Evolutionary conservation across 1,140 invertebrate genomes (phyloP), one percentile per base, ranked within the genome.

Genomic region (Apis cerana): DNA sequence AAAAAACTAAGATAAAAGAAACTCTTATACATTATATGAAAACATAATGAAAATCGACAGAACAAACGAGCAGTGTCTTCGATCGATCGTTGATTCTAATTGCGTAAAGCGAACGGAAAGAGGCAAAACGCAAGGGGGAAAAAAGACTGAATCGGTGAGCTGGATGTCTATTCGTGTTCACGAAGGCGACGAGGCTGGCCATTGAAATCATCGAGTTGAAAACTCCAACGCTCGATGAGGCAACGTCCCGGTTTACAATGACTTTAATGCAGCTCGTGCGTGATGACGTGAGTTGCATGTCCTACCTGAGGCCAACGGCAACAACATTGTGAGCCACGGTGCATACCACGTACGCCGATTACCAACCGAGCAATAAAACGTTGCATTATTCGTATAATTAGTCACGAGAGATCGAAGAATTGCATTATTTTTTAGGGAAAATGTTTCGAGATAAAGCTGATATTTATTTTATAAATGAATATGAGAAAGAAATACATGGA

Each of bases 331-430:
- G 23, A n/a, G 52, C 50, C 12, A 70, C 70, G 23, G 75, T n/a
- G n/a, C 23, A 19, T 50, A 33, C 9, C 48, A 17, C 67, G 43
- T 54, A 54, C 61, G 67, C 50, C n/a, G 54, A 81, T 81, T 76
- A 52, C 72, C 72, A 75, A 67, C 43, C 62, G 64, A 67, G 62
- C 80, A 81, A 81, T 68, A 81, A 81, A 74, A 76, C 72, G 54
- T 81, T 75, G 72, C 80, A 68, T 81, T 81, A 75, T 75, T 81
- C 48, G 64, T 81, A 64, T 81, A 81, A 81, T 81, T 81, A 81
- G 43, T 67, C 80, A 48, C 52, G 80, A 76, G 58, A 56, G 62
- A 68, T 75, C 7, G 52, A 75, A 64, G 23, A 43, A 43, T 43
- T 21, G 19, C 48, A 58, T n/a, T 21, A 43, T 43, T 7, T 33